A percentile compares a stretch with the other conserved stretches of the same genome.
phyloP scores from a whole-genome alignment of 2,797 vertebrate genomes.

The Sebastes dallii region DNA sequence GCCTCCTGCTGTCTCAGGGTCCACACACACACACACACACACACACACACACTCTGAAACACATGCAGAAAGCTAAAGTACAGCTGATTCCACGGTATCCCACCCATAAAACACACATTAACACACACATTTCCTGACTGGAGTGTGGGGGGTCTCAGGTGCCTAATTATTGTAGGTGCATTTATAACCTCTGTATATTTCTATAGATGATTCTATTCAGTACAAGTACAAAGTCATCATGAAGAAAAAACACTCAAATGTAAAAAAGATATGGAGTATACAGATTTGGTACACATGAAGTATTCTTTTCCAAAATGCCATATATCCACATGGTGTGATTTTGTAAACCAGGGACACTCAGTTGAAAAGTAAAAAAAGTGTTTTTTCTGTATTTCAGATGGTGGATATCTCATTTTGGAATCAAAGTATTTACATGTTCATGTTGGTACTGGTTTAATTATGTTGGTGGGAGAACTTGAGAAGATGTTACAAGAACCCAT shows the following conservation, averaged over 20 bases:
- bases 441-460: conserved; percentile 38
- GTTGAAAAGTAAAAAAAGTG: conserved; percentile 20
- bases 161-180: conserved; percentile 75
- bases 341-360: conserved; percentile 38
- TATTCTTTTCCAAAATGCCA: conserved; percentile 50
- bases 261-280: conserved; percentile 17
- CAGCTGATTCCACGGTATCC: conserved; percentile 29
- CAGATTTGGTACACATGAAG: conserved; percentile 46
- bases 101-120: conserved; percentile 37
- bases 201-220: conserved; percentile 64
- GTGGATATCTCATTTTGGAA: conserved; percentile 53
- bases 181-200: conserved; percentile 77
- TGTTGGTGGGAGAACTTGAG: conserved; percentile 29
- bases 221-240: conserved; percentile 48
- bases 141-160: conserved; percentile 75
- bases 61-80: conserved; percentile 22
- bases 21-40: conserved; percentile 52
- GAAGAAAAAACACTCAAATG: conserved; percentile 26
- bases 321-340: conserved; percentile 36
- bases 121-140: conserved; percentile 66
- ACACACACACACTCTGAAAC: conserved; percentile 21
- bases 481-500: conserved; percentile 34
- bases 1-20: conserved; percentile 81
- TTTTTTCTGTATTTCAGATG: conserved; percentile 31
- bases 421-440: conserved; percentile 35